Percentiles rank a stretch among this genome's conserved stretches.
Conservation (phyloP, 2,113 vertebrate genomes). For the Onychostruthus taczanowskii region DNA sequence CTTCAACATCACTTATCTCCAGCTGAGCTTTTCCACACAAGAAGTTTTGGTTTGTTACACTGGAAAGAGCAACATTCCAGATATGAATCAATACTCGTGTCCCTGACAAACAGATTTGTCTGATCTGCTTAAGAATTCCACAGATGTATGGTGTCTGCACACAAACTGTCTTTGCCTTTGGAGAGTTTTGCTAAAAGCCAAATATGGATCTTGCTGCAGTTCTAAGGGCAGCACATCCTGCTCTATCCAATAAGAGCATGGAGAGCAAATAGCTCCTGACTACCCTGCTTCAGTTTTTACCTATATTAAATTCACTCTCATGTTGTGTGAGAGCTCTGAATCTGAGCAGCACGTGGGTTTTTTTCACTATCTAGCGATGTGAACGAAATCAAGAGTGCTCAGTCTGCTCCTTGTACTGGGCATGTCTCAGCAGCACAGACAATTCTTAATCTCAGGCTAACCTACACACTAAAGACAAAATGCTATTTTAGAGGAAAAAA, state of each 20-base stretch:
- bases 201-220: neutral
- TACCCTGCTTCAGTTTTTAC: neutral
- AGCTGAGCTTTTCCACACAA: neutral
- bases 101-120: neutral
- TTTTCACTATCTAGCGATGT: neutral
- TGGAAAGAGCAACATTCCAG: neutral
- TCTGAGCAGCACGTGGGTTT: neutral
- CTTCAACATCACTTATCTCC: neutral
- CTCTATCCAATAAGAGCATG: neutral
- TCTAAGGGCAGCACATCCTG: neutral
- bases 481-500: neutral
- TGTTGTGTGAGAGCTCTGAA: neutral
- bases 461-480: rapidly evolving
- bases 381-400: neutral
- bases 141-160: neutral
- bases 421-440: neutral
- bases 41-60: neutral
- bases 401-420: neutral
- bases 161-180: neutral
- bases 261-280: neutral
- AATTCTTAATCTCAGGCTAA: neutral
- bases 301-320: neutral
- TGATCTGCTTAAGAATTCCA: neutral
- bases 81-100: neutral
- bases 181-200: neutral